Evolutionary conservation across 2,888 invertebrate genomes (phyloP).

Genomic region (Apotomis capreana): DNA sequence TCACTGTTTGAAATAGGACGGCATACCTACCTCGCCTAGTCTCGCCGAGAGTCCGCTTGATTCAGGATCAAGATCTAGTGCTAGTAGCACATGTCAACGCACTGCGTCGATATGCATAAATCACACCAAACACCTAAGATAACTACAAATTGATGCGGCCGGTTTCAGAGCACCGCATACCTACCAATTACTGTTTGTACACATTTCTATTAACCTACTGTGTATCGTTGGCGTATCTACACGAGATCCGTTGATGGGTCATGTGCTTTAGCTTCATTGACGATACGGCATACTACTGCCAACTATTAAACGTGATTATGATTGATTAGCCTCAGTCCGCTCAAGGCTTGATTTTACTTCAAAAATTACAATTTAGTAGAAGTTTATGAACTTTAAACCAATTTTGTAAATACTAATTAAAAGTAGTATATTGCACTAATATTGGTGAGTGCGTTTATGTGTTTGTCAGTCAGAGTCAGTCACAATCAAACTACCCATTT

Average conservation of each 20-base stretch:
- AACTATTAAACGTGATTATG: background rate
- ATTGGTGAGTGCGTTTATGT: too few species aligned
- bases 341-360: background rate
- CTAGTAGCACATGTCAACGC: too few species aligned
- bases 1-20: too few species aligned
- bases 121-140: background rate
- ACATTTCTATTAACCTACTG: slow-evolving; percentile 32
- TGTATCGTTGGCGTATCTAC: background rate
- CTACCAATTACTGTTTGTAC: slow-evolving; percentile 33
- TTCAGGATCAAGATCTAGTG: too few species aligned
- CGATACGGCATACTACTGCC: background rate
- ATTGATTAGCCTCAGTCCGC: background rate
- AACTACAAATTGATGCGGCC: slow-evolving; percentile 3
- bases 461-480: too few species aligned
- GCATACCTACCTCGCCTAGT: too few species aligned
- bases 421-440: too few species aligned
- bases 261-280: slow-evolving; percentile 18
- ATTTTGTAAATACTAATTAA: too few species aligned
- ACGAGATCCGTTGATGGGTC: slow-evolving; percentile 16
- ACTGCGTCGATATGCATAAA: too few species aligned
- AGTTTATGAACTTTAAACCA: background rate
- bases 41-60: too few species aligned
- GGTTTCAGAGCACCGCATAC: slow-evolving; percentile 20
- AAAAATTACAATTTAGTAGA: background rate
- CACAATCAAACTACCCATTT: too few species aligned